phyloP scores from a whole-genome alignment of 1,140 invertebrate species.

The Leucophenga varia region DNA sequence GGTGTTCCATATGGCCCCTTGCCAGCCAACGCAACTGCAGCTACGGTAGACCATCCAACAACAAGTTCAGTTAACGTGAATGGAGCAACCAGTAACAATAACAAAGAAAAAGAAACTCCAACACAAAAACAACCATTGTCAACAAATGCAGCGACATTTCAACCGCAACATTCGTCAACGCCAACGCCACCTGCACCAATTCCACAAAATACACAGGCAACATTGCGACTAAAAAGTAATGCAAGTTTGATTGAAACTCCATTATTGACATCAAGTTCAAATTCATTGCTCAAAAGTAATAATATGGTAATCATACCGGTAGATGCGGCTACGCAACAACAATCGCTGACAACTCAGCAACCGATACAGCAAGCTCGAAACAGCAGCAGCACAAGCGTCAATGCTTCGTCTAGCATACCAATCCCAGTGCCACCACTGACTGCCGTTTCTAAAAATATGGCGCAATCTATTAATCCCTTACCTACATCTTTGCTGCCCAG shows the following conservation, averaged over 20 bases:
- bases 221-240: no score
- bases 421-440: slow-evolving; percentile 45
- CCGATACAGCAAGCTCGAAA: slow-evolving; percentile 4
- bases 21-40: slow-evolving; percentile 18
- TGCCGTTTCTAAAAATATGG: slow-evolving; percentile 39
- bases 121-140: no score
- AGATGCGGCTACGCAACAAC: slow-evolving; percentile 14
- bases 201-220: no score
- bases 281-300: slow-evolving; percentile 25
- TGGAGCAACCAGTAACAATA: no score
- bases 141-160: neutral
- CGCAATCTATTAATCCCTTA: no score
- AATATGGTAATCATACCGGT: slow-evolving; percentile 54
- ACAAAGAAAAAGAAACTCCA: no score
- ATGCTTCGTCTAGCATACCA: no score
- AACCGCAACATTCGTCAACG: no score
- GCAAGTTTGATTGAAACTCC: neutral
- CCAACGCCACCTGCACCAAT: no score
- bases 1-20: slow-evolving; percentile 27
- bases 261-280: slow-evolving; percentile 20
- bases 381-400: slow-evolving; percentile 10
- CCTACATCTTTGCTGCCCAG: neutral
- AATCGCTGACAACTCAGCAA: slow-evolving; percentile 1
- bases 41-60: neutral
- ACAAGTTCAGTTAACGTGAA: no score